These are phyloP conservation scores for Macropodus opercularis DNA, from an alignment of 2,797 vertebrate genomes.

Conservation along the genomic window DNA sequence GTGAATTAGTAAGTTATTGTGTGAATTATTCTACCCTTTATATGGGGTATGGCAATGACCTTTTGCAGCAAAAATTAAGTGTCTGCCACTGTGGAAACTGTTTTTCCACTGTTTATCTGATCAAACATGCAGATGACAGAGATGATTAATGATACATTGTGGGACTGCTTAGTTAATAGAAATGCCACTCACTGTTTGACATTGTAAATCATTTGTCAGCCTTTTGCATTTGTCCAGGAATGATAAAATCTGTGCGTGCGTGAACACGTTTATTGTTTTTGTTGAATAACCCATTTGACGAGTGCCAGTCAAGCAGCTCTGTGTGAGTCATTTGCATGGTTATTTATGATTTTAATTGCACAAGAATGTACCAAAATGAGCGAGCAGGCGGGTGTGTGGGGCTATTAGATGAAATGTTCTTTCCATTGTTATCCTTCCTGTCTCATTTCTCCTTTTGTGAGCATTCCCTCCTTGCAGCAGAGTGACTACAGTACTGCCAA, in stretches of 20 bases:
- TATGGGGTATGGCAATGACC: background rate
- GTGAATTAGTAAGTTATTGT: background rate
- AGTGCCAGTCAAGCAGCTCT: background rate
- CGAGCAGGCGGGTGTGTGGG: background rate
- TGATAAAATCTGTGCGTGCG: background rate
- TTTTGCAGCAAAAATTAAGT: background rate
- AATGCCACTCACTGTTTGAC: background rate
- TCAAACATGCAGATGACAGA: background rate
- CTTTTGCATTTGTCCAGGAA: constrained; percentile 18
- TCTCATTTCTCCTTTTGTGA: constrained; percentile 66
- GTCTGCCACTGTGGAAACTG: constrained; percentile 8
- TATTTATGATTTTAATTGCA: constrained; percentile 40
- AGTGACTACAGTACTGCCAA: constrained; percentile 21
- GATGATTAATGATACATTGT: background rate
- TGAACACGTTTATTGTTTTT: background rate
- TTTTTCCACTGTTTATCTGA: background rate
- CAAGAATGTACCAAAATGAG: constrained; percentile 17
- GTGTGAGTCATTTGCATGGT: constrained; percentile 45
- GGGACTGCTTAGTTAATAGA: background rate
- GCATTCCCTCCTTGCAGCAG: constrained; percentile 51
- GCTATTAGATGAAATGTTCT: constrained; percentile 59
- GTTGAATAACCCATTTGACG: no score
- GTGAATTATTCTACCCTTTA: background rate
- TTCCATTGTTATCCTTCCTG: constrained; percentile 73
- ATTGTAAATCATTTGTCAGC: background rate